Base-by-base conservation (phyloP, 2,113 vertebrate genomes). In the Scophthalmus maximus region DNA sequence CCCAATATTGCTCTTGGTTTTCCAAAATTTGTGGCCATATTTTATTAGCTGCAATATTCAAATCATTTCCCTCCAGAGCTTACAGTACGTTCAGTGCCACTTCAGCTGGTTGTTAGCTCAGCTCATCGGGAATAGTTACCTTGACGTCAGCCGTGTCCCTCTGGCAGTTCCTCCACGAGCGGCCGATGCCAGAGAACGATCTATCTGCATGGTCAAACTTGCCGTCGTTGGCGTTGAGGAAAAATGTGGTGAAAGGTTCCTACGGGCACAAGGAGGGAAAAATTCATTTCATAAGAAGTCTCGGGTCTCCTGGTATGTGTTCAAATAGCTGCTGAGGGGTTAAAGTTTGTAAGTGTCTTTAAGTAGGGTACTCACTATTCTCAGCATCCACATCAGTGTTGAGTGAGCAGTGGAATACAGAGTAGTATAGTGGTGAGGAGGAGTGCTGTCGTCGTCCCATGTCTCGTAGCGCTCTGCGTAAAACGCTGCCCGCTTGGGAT, bases 181-280 rank as follows among this genome's bases (percentile, higher is more conserved):
- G 94, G 29, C 96, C 94, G 34, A 99, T 96, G 5, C 97, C 96
- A 4, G 98, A 98, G 88, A 99, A 99, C 14, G 96, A 94, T 91
- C 97, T 91, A 66, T 99, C 96, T 3, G 98, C 95, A 81, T 99
- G 96, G 92, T 99, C 98, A 76, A 99, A 99, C 91, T 97, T 98
- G 38, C 90, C 92, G 3, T 97, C 95, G 61, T 99, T 99, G 75
- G 94, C 95, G 70, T 98, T 99, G 87, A 99, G 95, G 90, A 97
- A 98, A 91, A 99, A 99, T 0, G 97, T 99, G 81, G 96, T 97
- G 81, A 99, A 99, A 20, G 98, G 98, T 73, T 99, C 98, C 98
- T 99, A 69, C 30, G 30, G 56, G 27, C 44, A 70, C 30, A 40
- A 42, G 29, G 49, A 32, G 3, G 65, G 68, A 50, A 2, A 34